Evolutionary conservation across 2,113 vertebrate species (phyloP).

Genomic region (Dipodomys merriami): DNA sequence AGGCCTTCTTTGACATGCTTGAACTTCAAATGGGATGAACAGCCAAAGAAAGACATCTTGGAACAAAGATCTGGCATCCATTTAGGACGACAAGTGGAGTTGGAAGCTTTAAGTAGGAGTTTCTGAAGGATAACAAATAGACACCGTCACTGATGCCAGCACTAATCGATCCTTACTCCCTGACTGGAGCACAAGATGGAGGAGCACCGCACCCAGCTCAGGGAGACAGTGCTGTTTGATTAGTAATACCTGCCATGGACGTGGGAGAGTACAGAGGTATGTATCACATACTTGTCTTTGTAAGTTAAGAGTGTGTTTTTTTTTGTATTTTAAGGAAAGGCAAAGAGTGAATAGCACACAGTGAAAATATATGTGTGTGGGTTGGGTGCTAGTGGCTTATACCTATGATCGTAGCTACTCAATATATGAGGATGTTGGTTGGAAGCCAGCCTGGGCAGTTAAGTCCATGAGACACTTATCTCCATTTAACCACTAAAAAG

Average conservation of each 20-base stretch:
- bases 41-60: neutral
- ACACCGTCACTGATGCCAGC: neutral
- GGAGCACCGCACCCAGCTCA: neutral
- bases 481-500: too few relatives aligned
- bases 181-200: neutral
- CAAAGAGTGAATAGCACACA: neutral
- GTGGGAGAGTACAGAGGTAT: neutral
- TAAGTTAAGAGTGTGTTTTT: neutral
- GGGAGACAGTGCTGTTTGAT: conserved; percentile 26
- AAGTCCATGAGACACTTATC: too few relatives aligned
- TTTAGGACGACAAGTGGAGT: neutral
- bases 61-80: neutral
- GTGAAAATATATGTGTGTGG: neutral
- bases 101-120: conserved; percentile 30
- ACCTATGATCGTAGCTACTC: too few relatives aligned
- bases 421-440: too few relatives aligned
- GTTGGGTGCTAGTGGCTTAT: too few relatives aligned
- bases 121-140: conserved; percentile 24
- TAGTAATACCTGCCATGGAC: neutral
- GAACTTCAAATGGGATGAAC: neutral
- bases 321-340: conserved; percentile 6
- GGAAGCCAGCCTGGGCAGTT: too few relatives aligned
- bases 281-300: neutral
- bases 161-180: neutral
- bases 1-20: neutral